A percentile compares a stretch with the other conserved stretches of the same genome.
These are phyloP conservation scores for Corythornis madagascariensis DNA, from an alignment of 2,113 vertebrate genomes.

Conservation along the genomic window DNA sequence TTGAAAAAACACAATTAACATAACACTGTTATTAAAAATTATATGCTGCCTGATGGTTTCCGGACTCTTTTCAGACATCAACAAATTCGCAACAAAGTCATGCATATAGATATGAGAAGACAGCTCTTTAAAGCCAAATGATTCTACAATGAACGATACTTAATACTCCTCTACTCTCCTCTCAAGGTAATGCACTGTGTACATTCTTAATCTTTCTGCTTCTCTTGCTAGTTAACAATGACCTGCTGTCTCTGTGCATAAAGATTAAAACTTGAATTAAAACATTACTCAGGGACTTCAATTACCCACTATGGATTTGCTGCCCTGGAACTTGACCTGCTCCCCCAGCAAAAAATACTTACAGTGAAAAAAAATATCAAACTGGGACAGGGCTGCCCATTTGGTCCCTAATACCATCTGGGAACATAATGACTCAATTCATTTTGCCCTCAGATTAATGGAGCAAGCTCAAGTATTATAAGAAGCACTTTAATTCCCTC, in stretches of 20 bases:
- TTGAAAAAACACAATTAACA: background rate
- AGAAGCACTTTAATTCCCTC: slow-evolving; percentile 70
- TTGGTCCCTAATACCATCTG: slow-evolving; percentile 41
- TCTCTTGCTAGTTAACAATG: slow-evolving; percentile 56
- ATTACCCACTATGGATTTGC: slow-evolving; percentile 60
- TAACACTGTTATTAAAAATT: background rate
- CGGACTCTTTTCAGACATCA: background rate
- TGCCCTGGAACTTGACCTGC: slow-evolving; percentile 51
- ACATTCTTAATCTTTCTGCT: slow-evolving; percentile 58
- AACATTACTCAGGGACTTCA: slow-evolving; percentile 61
- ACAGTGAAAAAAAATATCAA: slow-evolving; percentile 9
- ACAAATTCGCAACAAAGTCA: background rate
- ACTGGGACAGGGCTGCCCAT: slow-evolving; percentile 33
- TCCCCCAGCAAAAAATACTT: slow-evolving; percentile 29
- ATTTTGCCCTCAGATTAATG: slow-evolving; percentile 73
- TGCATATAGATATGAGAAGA: background rate
- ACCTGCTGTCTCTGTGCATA: slow-evolving; percentile 49
- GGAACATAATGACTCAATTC: slow-evolving; percentile 62
- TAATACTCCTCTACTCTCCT: background rate
- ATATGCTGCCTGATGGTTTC: background rate
- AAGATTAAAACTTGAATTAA: slow-evolving; percentile 69
- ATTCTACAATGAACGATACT: background rate
- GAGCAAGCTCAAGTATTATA: slow-evolving; percentile 64
- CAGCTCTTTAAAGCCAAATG: slow-evolving; percentile 13
- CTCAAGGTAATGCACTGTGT: slow-evolving; percentile 25